Conservation (phyloP, 2,888 invertebrate genomes). For the Xestia sexstrigata region DNA sequence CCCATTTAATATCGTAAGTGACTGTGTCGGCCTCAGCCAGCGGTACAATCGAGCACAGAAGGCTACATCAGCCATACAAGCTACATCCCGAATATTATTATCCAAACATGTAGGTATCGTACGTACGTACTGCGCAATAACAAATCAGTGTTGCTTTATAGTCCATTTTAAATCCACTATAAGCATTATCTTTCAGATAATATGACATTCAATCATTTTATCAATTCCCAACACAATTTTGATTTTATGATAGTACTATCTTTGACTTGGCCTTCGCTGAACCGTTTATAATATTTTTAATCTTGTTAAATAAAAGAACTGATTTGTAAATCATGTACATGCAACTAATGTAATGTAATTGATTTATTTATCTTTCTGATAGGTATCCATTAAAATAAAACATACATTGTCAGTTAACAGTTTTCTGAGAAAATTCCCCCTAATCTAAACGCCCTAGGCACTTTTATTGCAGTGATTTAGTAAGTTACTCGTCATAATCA, state of each 20-base stretch:
- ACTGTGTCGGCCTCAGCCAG: conserved; percentile 74
- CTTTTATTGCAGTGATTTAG: conserved; percentile 5
- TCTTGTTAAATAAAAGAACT: conserved; percentile 49
- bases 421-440: conserved; percentile 18
- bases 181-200: conserved; percentile 53
- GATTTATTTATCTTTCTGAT: conserved; percentile 35
- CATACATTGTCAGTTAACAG: conserved; percentile 30
- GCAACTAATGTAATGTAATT: conserved; percentile 43
- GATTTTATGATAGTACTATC: conserved; percentile 65
- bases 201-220: conserved; percentile 50
- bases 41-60: conserved; percentile 76
- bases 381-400: conserved; percentile 19
- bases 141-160: conserved; percentile 42
- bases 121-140: conserved; percentile 35
- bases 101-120: not conserved
- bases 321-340: conserved; percentile 58
- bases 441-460: conserved; percentile 29
- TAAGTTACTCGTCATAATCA: not conserved
- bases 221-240: conserved; percentile 56
- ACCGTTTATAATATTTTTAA: conserved; percentile 45
- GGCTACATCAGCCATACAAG: no score
- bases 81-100: conserved; percentile 18
- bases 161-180: conserved; percentile 39
- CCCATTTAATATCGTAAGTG: conserved; percentile 86
- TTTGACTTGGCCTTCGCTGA: conserved; percentile 52